Percentiles rank a stretch among this genome's conserved stretches.
phyloP scores from a whole-genome alignment of 92 coral and sea anemone species.

The Siderastrea siderea region DNA sequence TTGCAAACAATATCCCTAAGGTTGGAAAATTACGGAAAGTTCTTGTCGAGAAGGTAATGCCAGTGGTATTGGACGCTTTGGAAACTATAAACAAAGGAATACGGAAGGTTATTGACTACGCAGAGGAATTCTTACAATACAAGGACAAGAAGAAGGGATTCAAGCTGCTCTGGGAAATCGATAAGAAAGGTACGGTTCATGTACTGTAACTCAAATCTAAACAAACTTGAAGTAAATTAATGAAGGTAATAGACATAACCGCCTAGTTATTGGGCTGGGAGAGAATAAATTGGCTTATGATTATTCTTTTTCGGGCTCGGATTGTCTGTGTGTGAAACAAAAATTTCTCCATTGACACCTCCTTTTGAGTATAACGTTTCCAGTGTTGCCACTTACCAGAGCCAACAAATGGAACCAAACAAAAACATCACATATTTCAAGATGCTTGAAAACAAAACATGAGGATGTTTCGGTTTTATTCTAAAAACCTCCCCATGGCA shows the following conservation, averaged over 20 bases:
- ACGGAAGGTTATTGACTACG: slow-evolving; percentile 19
- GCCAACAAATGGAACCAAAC: too few relatives aligned
- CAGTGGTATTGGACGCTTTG: slow-evolving; percentile 11
- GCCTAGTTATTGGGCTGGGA: background rate
- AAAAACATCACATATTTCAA: too few relatives aligned
- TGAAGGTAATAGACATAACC: background rate
- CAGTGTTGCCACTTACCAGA: too few relatives aligned
- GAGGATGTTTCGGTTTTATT: too few relatives aligned
- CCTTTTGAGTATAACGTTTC: too few relatives aligned
- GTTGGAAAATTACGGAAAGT: slow-evolving; percentile 14
- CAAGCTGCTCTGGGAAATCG: slow-evolving; percentile 15
- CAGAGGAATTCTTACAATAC: slow-evolving; percentile 5
- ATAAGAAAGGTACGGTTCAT: slow-evolving; percentile 10
- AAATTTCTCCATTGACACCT: too few relatives aligned
- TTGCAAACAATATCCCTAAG: slow-evolving; percentile 10
- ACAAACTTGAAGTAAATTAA: background rate
- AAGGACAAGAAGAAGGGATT: slow-evolving; percentile 15
- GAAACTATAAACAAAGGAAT: slow-evolving; percentile 13
- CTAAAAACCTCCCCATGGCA: too few relatives aligned
- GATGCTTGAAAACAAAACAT: too few relatives aligned
- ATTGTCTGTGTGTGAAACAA: too few relatives aligned
- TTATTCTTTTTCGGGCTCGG: too few relatives aligned
- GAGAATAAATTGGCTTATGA: too few relatives aligned
- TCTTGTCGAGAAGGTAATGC: slow-evolving; percentile 14
- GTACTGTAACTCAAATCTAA: background rate